A percentile compares a stretch with the other conserved stretches of the same genome.
phyloP scores from a whole-genome alignment of 2,113 vertebrate genomes.

The Bubo bubo region DNA sequence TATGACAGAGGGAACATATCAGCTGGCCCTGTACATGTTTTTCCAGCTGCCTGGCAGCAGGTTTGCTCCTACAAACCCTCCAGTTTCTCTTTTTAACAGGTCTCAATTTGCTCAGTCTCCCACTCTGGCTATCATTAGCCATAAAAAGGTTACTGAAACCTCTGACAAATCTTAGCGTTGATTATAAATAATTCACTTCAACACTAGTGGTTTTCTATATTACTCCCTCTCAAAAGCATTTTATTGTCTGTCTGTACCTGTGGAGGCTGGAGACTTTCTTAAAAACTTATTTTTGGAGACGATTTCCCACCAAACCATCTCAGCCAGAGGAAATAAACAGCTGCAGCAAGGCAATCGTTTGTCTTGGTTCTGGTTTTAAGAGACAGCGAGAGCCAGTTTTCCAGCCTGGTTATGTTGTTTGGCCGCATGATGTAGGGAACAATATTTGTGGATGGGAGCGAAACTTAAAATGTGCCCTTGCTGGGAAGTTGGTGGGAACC shows the following conservation, averaged over 20 bases:
- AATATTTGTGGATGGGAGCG: not conserved
- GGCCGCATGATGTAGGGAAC: not conserved
- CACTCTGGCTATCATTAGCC: not conserved
- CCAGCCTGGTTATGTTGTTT: not conserved
- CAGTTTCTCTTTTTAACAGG: not conserved
- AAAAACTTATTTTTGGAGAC: not conserved
- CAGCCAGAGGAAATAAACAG: not conserved
- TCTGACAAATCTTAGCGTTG: not conserved
- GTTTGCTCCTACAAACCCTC: not conserved
- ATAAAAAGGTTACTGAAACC: not conserved
- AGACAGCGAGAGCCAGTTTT: not conserved
- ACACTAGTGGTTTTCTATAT: not conserved
- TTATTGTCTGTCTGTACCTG: constrained; percentile 22
- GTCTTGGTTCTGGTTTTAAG: not conserved
- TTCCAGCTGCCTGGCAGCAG: not conserved
- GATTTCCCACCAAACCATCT: not conserved
- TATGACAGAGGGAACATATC: not conserved
- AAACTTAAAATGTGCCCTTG: not conserved
- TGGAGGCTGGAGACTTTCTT: not conserved
- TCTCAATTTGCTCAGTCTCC: not conserved
- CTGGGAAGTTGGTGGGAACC: not conserved
- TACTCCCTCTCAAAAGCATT: not conserved
- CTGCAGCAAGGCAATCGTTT: not conserved
- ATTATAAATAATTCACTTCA: constrained; percentile 23
- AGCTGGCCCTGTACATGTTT: not conserved